Evolutionary conservation across 1,140 invertebrate genomes (phyloP).

Genomic region (Drosophila teissieri): DNA sequence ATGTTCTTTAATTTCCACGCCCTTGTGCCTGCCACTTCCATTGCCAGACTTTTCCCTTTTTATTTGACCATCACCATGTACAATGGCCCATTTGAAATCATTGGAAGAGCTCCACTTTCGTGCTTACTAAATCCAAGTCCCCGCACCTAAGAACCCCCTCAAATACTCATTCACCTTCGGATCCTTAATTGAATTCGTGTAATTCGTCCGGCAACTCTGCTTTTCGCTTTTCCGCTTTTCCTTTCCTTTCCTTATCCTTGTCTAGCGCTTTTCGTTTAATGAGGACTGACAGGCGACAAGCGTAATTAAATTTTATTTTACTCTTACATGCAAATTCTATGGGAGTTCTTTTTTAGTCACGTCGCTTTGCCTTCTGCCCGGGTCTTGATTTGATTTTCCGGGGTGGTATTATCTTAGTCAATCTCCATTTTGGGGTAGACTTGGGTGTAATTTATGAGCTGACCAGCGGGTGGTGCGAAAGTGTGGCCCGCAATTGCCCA

Average conservation of each 20-base stretch:
- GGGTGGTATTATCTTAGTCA: constrained; percentile 41
- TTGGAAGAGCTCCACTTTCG: constrained; percentile 53
- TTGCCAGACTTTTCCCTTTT: not conserved
- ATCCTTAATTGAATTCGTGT: constrained; percentile 80
- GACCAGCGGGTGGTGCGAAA: constrained; percentile 56
- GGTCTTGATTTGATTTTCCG: constrained; percentile 67
- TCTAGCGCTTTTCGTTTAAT: constrained; percentile 60
- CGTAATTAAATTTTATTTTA: constrained; percentile 84
- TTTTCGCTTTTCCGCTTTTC: constrained; percentile 6
- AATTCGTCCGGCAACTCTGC: constrained; percentile 64
- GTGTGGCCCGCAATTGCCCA: constrained; percentile 41
- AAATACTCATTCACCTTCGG: constrained; percentile 42
- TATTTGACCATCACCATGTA: not conserved
- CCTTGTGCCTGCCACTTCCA: not conserved
- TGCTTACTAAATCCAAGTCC: constrained; percentile 29
- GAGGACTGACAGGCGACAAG: constrained; percentile 83
- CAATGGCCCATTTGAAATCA: constrained; percentile 58
- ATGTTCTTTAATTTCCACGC: not conserved
- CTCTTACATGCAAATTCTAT: constrained; percentile 79
- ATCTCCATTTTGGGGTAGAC: constrained; percentile 19
- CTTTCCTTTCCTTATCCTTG: constrained; percentile 13
- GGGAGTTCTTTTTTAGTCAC: constrained; percentile 43
- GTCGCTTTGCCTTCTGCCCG: constrained; percentile 34
- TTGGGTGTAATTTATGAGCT: constrained; percentile 68
- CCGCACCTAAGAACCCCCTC: constrained; percentile 51